Evolutionary conservation across 2,797 vertebrate genomes (phyloP).

Genomic region (Cyprinodon diabolis): DNA sequence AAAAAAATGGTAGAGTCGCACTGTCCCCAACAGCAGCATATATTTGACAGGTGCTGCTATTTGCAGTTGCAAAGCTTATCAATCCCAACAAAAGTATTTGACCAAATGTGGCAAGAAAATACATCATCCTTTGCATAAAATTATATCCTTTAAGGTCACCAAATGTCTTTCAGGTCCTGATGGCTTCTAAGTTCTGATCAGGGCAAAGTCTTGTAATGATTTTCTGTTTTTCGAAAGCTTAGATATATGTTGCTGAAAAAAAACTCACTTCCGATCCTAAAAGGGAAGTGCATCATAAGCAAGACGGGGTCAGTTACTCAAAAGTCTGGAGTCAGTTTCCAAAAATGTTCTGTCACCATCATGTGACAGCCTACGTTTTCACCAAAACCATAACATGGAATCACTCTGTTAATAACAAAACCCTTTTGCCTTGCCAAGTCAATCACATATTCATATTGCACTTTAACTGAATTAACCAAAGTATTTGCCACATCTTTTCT

Average conservation of each 20-base stretch:
- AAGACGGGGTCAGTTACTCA: slow-evolving; percentile 44
- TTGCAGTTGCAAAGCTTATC: slow-evolving; percentile 25
- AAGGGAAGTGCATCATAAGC: slow-evolving; percentile 36
- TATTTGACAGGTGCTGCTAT: slow-evolving; percentile 42
- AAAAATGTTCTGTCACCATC: slow-evolving; percentile 2
- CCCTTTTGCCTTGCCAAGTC: not conserved
- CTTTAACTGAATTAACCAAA: not conserved
- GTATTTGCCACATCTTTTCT: not conserved
- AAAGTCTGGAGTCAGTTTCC: slow-evolving; percentile 62
- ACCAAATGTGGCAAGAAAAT: slow-evolving; percentile 19
- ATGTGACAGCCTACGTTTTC: slow-evolving; percentile 11
- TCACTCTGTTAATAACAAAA: not conserved
- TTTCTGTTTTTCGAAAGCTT: not conserved
- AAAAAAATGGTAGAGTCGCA: slow-evolving; percentile 41
- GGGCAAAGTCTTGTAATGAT: slow-evolving; percentile 4
- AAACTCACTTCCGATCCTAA: not conserved
- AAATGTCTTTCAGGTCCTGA: not conserved
- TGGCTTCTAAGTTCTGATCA: not conserved
- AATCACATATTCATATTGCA: not conserved
- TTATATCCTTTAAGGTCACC: not conserved
- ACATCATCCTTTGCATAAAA: slow-evolving; percentile 36
- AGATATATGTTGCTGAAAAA: not conserved
- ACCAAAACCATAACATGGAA: not conserved
- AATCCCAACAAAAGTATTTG: slow-evolving; percentile 37
- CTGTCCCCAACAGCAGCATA: slow-evolving; percentile 47